These are phyloP conservation scores for Morpho helenor DNA, from an alignment of 2,888 invertebrate species.

Conservation along the genomic window DNA sequence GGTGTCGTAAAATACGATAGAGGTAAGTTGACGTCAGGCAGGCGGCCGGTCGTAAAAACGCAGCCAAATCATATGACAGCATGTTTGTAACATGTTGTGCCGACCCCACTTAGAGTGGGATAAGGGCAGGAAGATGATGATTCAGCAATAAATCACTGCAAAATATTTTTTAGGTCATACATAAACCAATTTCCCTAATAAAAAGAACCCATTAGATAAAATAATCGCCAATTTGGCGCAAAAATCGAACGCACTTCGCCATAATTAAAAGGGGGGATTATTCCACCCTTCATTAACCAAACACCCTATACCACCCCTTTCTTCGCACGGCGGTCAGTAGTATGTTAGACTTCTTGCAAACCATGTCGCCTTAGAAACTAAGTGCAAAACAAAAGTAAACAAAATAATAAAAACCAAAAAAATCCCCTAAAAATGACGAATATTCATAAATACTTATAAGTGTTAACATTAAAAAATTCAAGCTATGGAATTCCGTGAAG, in stretches of 20 bases:
- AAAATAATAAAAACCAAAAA: constrained; percentile 31
- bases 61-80: no score
- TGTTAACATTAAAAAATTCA: background rate
- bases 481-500: background rate
- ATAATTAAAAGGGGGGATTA: constrained; percentile 76
- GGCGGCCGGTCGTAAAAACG: no score
- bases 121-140: no score
- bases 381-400: constrained; percentile 75
- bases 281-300: constrained; percentile 67
- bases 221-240: constrained; percentile 21
- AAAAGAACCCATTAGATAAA: constrained; percentile 6
- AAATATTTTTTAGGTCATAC: background rate
- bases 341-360: constrained; percentile 59
- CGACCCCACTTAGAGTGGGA: no score
- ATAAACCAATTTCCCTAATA: constrained; percentile 1
- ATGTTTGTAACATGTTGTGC: no score
- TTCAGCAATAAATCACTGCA: constrained; percentile 1
- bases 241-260: constrained; percentile 56
- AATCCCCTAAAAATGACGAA: background rate
- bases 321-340: constrained; percentile 72
- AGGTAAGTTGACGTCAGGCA: no score
- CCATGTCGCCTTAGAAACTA: constrained; percentile 71
- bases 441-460: background rate
- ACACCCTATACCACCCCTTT: constrained; percentile 47
- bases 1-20: no score